These are phyloP conservation scores for Drosophila subsilvestris DNA, from an alignment of 2,888 invertebrate genomes.

Conservation along the genomic window DNA sequence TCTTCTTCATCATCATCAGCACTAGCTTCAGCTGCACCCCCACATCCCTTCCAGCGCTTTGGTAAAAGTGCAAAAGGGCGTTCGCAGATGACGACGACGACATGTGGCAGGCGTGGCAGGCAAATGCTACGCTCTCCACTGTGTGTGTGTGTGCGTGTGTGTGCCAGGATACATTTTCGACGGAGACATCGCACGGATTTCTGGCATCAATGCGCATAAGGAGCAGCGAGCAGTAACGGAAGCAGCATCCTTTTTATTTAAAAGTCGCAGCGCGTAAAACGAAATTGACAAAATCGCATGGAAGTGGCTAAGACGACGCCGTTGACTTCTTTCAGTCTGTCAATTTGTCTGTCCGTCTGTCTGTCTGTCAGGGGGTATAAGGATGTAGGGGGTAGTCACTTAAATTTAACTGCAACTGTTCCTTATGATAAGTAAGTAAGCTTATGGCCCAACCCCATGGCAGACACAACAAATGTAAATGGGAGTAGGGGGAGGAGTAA, in stretches of 20 bases:
- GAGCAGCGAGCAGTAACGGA: background rate
- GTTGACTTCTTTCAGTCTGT: background rate
- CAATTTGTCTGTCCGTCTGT: background rate
- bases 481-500: background rate
- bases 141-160: slow-evolving; percentile 33
- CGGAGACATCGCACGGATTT: slow-evolving; percentile 64
- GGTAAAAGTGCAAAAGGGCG: slow-evolving; percentile 16
- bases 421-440: slow-evolving; percentile 52
- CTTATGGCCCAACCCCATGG: slow-evolving; percentile 27
- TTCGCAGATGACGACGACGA: background rate
- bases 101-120: slow-evolving; percentile 45
- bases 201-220: slow-evolving; percentile 61
- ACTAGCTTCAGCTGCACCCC: background rate
- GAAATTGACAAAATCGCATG: slow-evolving; percentile 67
- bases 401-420: slow-evolving; percentile 54
- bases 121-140: slow-evolving; percentile 49
- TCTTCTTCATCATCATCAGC: background rate
- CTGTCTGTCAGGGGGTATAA: background rate
- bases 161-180: slow-evolving; percentile 46
- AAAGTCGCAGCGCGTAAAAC: slow-evolving; percentile 55
- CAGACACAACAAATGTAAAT: slow-evolving; percentile 1
- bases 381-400: slow-evolving; percentile 31
- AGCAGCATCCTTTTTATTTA: slow-evolving; percentile 48
- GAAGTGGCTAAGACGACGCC: slow-evolving; percentile 53
- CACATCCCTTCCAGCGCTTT: background rate